Evolutionary conservation across 2,797 vertebrate species (phyloP), one percentile per base, ranked within the genome.

Genomic region (Mormyrops boulengeri): DNA sequence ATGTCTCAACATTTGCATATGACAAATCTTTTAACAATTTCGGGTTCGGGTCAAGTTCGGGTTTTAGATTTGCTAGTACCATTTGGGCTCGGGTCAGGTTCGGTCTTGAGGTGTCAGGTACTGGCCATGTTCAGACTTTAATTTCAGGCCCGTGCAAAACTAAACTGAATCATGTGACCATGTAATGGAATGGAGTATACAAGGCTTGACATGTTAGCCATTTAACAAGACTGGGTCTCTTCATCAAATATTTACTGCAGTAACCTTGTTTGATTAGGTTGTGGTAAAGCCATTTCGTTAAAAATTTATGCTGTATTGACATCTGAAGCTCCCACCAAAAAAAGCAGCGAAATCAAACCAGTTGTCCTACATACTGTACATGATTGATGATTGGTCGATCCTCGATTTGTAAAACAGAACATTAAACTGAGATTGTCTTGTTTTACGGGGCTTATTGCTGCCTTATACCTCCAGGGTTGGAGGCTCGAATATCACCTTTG

Each of bases 301-400:
- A 90, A 90, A 84, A 90, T 88, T n/a, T 41, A 88, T 17, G 53
- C 52, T 80, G 17, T 66, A 86, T 86, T 69, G 77, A 69, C 49
- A 41, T 88, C 69, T 41, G 44, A 77, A 69, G 49, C 57, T 52
- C n/a, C 62, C 26, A 53, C 30, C 3, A 85, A 84, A 88, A 86
- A 85, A 49, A 19, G 86, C 38, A 8, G 41, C 62, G 41, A 26
- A 90, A 53, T 52, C 62, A 77, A 50, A 66, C 88, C 85, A 34
- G 30, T 87, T 55, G 52, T n/a, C 6, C 14, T 22, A 62, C 26
- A 88, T 62, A 7, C 14, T 7, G 9, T 88, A 88, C 53, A 44
- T 41, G 49, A 34, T 55, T 82, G 34, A 82, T 50, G 38, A 89
- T 80, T 88, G 52, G 47, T 30, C 9, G 38, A 82, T 55, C 12